A percentile compares a stretch with the other conserved stretches of the same genome.
These are phyloP conservation scores for Rosalia funebris DNA, from an alignment of 2,888 invertebrate genomes.

Conservation along the genomic window DNA sequence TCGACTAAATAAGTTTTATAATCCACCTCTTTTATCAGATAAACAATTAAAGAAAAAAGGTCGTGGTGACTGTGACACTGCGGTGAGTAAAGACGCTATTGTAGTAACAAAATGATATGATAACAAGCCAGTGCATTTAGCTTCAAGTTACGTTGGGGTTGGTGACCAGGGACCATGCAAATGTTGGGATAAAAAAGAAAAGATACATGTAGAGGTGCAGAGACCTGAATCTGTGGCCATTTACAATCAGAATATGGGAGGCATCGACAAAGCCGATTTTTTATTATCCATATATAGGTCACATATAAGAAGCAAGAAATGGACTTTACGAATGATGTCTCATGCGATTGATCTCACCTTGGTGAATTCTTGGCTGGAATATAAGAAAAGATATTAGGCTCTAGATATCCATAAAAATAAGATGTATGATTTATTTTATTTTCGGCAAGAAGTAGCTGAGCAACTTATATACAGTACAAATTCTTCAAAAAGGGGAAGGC, in stretches of 20 bases:
- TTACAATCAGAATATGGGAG: slow-evolving; percentile 45
- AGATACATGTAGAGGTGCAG: slow-evolving; percentile 38
- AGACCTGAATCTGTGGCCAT: slow-evolving; percentile 40
- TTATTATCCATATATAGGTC: slow-evolving; percentile 38
- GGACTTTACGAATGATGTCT: slow-evolving; percentile 35
- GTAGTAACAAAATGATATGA: no score
- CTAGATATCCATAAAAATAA: slow-evolving; percentile 3
- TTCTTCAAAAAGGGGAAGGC: slow-evolving; percentile 11
- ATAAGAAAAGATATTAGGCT: not conserved
- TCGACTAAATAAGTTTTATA: slow-evolving; percentile 16
- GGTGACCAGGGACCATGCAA: slow-evolving; percentile 32
- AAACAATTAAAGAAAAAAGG: slow-evolving; percentile 8
- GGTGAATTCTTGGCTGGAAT: slow-evolving; percentile 10
- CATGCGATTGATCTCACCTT: slow-evolving; percentile 31
- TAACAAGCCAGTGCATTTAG: slow-evolving; percentile 8
- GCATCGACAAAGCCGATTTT: slow-evolving; percentile 43
- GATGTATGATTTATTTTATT: slow-evolving; percentile 11
- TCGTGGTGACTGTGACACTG: not conserved
- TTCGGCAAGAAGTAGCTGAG: slow-evolving; percentile 9
- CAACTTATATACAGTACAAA: slow-evolving; percentile 4
- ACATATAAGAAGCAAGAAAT: slow-evolving; percentile 38
- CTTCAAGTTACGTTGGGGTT: slow-evolving; percentile 42
- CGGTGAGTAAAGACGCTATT: slow-evolving; percentile 1
- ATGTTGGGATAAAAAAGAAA: slow-evolving; percentile 34
- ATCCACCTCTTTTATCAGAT: slow-evolving; percentile 10